These are phyloP conservation scores for Kryptopterus vitreolus DNA, from an alignment of 2,797 vertebrate species.

Conservation along the genomic window DNA sequence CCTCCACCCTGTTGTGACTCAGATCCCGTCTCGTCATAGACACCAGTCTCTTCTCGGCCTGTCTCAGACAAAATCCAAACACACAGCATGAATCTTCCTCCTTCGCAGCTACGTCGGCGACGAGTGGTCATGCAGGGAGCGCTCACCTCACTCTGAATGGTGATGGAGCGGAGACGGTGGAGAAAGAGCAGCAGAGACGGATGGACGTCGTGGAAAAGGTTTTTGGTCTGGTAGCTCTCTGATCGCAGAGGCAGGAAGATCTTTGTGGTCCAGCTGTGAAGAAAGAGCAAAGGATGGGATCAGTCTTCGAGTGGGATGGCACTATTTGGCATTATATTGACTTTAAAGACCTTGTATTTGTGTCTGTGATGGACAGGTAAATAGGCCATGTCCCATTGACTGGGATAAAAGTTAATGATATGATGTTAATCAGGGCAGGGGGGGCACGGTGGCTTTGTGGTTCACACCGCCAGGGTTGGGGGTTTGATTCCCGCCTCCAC, in stretches of 20 bases:
- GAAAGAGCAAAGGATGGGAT: conserved; percentile 9
- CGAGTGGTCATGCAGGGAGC: not conserved
- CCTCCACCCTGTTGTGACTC: conserved; percentile 73
- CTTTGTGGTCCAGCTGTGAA: conserved; percentile 78
- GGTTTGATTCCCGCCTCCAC: no score
- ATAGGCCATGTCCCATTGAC: not conserved
- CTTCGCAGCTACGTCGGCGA: no score
- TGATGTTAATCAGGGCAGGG: no score
- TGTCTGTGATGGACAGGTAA: not conserved
- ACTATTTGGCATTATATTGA: not conserved
- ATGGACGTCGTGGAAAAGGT: conserved; percentile 80
- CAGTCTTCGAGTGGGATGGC: not conserved
- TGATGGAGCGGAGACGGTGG: conserved; percentile 78
- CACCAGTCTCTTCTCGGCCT: conserved; percentile 70
- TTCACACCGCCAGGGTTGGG: no score
- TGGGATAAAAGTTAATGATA: not conserved
- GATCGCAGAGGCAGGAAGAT: conserved; percentile 77
- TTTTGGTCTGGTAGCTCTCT: conserved; percentile 75
- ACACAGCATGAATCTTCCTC: not conserved
- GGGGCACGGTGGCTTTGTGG: no score
- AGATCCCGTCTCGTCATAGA: conserved; percentile 76
- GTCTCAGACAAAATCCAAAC: conserved; percentile 24
- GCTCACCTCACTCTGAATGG: conserved; percentile 74
- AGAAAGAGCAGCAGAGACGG: conserved; percentile 80
- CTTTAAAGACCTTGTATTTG: not conserved